phyloP scores from a whole-genome alignment of 2,888 invertebrate species.

The Scaptodrosophila latifasciaeformis region DNA sequence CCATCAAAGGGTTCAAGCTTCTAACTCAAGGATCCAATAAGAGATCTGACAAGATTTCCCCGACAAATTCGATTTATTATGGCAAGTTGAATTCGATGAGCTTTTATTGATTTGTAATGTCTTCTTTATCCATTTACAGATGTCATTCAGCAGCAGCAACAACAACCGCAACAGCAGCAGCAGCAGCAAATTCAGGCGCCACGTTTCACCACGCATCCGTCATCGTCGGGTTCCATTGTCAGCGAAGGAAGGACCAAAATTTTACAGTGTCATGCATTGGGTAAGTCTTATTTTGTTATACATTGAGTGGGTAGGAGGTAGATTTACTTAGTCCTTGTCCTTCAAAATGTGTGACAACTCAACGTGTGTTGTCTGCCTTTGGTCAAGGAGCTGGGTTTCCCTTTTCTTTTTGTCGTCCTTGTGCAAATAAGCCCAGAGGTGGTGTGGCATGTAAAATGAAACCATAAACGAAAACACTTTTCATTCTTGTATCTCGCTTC shows the following conservation, averaged over 20 bases:
- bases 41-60: too few relatives aligned
- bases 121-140: slow-evolving; percentile 36
- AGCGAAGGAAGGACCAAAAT: slow-evolving; percentile 93
- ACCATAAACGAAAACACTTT: slow-evolving; percentile 57
- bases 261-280: slow-evolving; percentile 92
- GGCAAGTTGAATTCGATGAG: too few relatives aligned
- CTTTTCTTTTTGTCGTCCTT: too few relatives aligned
- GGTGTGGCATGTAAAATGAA: slow-evolving; percentile 51
- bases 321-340: slow-evolving; percentile 41
- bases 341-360: slow-evolving; percentile 46
- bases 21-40: too few relatives aligned
- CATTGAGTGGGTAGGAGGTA: neutral
- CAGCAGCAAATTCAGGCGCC: slow-evolving; percentile 82
- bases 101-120: too few relatives aligned
- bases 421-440: neutral
- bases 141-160: slow-evolving; percentile 20
- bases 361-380: too few relatives aligned
- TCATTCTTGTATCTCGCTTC: slow-evolving; percentile 11
- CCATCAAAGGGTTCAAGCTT: too few relatives aligned
- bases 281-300: slow-evolving; percentile 77
- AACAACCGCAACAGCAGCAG: slow-evolving; percentile 14
- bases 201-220: slow-evolving; percentile 89
- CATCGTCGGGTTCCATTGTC: slow-evolving; percentile 89
- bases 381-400: too few relatives aligned
- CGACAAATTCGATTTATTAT: too few relatives aligned